Percentiles rank a stretch among this genome's conserved stretches.
Conservation (phyloP, 2,113 vertebrate genomes). For the Ciconia boyciana region DNA sequence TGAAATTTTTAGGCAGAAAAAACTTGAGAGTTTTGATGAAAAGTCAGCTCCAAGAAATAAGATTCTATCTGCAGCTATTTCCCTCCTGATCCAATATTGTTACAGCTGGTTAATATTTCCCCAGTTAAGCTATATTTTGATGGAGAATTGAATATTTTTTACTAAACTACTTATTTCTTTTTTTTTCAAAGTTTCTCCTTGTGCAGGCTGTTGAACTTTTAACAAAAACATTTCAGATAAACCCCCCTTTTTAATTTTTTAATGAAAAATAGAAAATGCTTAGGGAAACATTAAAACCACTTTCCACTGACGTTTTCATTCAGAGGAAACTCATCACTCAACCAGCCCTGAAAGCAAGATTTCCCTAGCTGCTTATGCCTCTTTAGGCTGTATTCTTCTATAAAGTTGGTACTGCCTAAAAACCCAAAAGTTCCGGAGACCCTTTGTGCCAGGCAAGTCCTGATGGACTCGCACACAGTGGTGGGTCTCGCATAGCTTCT, state of each 20-base stretch:
- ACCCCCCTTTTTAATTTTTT: background rate
- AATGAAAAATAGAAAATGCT: conserved; percentile 11
- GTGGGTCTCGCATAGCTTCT: background rate
- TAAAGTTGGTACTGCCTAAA: background rate
- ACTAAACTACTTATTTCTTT: background rate
- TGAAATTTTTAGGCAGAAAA: conserved; percentile 17
- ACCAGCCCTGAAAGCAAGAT: background rate
- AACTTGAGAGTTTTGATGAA: conserved; percentile 31
- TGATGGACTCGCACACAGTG: background rate
- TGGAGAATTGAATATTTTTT: conserved; percentile 38
- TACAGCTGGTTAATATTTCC: conserved; percentile 49
- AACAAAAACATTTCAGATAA: conserved; percentile 14
- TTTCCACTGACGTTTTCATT: background rate
- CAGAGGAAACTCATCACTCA: background rate
- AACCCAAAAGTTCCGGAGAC: background rate
- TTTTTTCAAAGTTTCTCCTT: background rate
- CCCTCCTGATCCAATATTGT: conserved; percentile 29
- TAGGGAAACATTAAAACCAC: conserved; percentile 22
- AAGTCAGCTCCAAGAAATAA: conserved; percentile 39
- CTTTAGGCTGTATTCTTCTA: background rate
- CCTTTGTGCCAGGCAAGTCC: background rate
- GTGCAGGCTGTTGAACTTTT: background rate
- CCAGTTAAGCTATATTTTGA: conserved; percentile 46
- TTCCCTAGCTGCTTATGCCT: background rate
- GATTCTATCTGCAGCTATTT: conserved; percentile 39